Conservation (phyloP, 2,113 vertebrate species). For the Siphamia tubifer region DNA sequence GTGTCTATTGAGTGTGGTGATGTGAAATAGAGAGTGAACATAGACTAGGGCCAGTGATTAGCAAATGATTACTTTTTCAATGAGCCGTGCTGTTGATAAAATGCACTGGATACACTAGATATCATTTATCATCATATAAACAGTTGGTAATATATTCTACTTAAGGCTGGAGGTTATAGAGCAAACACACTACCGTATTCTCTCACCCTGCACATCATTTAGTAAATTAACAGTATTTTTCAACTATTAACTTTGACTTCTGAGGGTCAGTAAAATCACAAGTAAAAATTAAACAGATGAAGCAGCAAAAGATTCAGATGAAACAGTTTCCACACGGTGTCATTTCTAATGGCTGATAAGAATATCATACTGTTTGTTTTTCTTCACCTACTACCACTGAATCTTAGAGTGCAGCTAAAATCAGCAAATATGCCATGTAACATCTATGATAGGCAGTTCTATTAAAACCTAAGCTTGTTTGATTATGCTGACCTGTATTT, state of each 20-base stretch:
- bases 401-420: slow-evolving; percentile 5
- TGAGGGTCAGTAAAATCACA: slow-evolving; percentile 5
- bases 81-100: slow-evolving; percentile 55
- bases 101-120: slow-evolving; percentile 17
- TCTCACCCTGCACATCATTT: not conserved
- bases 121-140: slow-evolving; percentile 43
- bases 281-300: not conserved
- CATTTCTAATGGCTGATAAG: slow-evolving; percentile 21
- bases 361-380: slow-evolving; percentile 19
- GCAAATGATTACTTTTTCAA: slow-evolving; percentile 60
- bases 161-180: not conserved
- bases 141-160: not conserved
- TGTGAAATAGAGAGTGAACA: slow-evolving; percentile 6
- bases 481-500: slow-evolving; percentile 16
- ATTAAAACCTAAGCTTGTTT: slow-evolving; percentile 8
- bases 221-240: slow-evolving; percentile 22
- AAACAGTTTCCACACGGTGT: slow-evolving; percentile 21
- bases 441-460: slow-evolving; percentile 31
- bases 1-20: not conserved
- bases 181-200: slow-evolving; percentile 8
- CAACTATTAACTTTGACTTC: slow-evolving; percentile 29
- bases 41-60: slow-evolving; percentile 47
- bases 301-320: slow-evolving; percentile 16
- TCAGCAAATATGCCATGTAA: slow-evolving; percentile 15
- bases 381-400: slow-evolving; percentile 26